Conservation (phyloP, 2,797 vertebrate species). For the Hyperoplus immaculatus region DNA sequence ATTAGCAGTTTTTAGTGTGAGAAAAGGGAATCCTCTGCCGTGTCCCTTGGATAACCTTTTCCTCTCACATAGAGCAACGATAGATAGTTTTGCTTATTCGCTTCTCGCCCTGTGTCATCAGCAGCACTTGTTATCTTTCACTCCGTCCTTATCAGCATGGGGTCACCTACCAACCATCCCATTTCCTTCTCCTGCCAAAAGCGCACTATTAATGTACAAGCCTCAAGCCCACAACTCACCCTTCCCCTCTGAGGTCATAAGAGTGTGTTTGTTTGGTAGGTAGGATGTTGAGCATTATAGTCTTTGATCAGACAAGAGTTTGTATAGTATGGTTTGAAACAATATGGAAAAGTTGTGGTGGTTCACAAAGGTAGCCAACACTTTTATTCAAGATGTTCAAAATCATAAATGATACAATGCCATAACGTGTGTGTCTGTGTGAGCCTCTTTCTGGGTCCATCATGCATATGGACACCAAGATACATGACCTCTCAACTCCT, state of each 20-base stretch:
- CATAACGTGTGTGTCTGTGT: not conserved
- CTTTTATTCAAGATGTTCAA: not conserved
- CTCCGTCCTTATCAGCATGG: slow-evolving; percentile 1
- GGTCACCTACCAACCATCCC: slow-evolving; percentile 8
- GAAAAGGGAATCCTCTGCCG: not conserved
- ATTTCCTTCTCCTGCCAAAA: not conserved
- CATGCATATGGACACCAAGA: too few species aligned
- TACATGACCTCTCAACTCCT: not conserved
- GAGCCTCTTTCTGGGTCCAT: not conserved
- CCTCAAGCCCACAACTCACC: slow-evolving; percentile 17
- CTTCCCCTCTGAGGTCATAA: not conserved
- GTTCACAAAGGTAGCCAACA: not conserved
- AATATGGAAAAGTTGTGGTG: fast-evolving
- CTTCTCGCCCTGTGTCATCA: not conserved
- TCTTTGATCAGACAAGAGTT: not conserved
- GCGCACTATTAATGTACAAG: not conserved
- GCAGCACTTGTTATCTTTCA: not conserved
- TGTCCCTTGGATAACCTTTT: not conserved
- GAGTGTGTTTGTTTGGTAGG: not conserved
- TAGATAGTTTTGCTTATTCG: not conserved
- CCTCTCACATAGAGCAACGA: not conserved
- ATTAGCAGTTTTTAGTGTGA: not conserved
- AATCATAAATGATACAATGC: not conserved
- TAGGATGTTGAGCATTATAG: not conserved
- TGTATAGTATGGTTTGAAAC: not conserved